phyloP scores from a whole-genome alignment of 2,797 vertebrate genomes.

The Tarsius wallacei region DNA sequence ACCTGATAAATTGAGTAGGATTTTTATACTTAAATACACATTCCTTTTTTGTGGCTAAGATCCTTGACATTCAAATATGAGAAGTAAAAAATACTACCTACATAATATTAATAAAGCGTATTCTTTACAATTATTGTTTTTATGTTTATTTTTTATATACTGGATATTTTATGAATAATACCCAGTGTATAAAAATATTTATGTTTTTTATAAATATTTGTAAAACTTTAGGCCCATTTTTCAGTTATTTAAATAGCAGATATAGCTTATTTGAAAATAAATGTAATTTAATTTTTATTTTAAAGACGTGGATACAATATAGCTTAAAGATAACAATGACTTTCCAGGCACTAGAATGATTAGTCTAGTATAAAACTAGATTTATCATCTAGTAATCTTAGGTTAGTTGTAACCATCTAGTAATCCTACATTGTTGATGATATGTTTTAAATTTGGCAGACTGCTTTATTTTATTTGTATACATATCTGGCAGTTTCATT shows the following conservation, averaged over 20 bases:
- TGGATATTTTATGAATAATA: background rate
- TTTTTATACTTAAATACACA: background rate
- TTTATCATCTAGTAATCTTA: too few relatives aligned
- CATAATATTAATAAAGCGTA: background rate
- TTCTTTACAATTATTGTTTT: background rate
- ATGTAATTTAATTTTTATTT: too few relatives aligned
- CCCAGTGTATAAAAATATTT: too few relatives aligned
- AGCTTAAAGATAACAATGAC: constrained; percentile 66
- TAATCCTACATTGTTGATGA: constrained; percentile 11
- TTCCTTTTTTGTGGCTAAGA: background rate
- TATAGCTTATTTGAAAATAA: background rate
- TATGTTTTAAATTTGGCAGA: background rate
- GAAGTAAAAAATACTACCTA: background rate
- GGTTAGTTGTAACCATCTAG: background rate
- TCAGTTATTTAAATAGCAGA: constrained; percentile 46
- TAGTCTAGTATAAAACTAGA: constrained; percentile 20
- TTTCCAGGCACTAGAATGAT: constrained; percentile 64
- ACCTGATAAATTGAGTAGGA: background rate
- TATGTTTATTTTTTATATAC: constrained; percentile 35
- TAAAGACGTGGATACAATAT: background rate
- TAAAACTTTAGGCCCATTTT: constrained; percentile 62
- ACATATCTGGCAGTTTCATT: constrained; percentile 68
- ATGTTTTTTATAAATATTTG: background rate
- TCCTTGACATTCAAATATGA: background rate
- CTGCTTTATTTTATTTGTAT: constrained; percentile 68